phyloP scores from a whole-genome alignment of 2,113 vertebrate species.

The Mirza zaza region DNA sequence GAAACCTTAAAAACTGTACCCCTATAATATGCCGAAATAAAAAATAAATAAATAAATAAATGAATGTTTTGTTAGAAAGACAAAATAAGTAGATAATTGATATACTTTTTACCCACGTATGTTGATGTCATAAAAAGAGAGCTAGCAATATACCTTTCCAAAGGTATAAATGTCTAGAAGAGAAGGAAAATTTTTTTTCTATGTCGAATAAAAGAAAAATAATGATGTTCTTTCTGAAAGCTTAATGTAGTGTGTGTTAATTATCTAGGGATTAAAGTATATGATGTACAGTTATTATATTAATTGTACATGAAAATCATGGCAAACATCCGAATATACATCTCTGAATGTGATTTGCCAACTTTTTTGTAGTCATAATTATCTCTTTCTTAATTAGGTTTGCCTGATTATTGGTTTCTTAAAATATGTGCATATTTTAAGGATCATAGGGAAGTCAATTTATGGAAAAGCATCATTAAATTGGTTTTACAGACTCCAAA shows the following conservation, averaged over 20 bases:
- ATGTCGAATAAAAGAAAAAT: background rate
- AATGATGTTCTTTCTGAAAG: background rate
- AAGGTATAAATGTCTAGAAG: background rate
- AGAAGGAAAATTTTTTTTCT: background rate
- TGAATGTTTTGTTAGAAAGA: background rate
- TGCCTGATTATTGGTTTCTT: constrained; percentile 74
- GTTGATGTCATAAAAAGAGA: background rate
- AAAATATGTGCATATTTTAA: constrained; percentile 77
- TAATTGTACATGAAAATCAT: constrained; percentile 58
- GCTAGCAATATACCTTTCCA: background rate
- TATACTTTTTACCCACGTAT: background rate
- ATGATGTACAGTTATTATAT: background rate
- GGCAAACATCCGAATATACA: constrained; percentile 33
- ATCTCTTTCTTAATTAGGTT: constrained; percentile 72
- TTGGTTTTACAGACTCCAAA: constrained; percentile 71
- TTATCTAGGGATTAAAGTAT: constrained; percentile 47
- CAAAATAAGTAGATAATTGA: background rate
- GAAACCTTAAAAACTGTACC: no score
- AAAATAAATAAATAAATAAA: no score
- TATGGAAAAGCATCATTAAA: constrained; percentile 70
- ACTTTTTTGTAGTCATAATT: constrained; percentile 69
- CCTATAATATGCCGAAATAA: no score
- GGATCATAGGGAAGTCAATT: constrained; percentile 65
- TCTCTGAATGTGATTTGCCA: constrained; percentile 59
- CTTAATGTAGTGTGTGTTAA: background rate